These are phyloP conservation scores for Euura saliciscinereae DNA, from an alignment of 1,140 invertebrate species.

Conservation along the genomic window DNA sequence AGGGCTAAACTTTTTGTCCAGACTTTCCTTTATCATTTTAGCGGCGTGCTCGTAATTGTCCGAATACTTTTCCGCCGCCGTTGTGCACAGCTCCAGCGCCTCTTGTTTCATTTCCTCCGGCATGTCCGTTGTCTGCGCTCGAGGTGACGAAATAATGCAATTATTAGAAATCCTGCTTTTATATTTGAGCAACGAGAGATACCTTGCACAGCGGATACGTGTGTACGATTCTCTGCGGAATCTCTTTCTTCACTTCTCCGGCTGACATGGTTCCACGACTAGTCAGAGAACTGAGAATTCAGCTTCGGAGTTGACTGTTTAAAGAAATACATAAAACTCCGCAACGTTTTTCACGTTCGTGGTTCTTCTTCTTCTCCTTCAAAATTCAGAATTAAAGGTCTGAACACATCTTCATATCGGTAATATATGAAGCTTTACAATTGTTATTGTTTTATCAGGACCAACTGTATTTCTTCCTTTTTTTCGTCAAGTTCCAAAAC, in stretches of 20 bases:
- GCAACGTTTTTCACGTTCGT: too few species aligned
- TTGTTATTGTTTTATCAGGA: neutral
- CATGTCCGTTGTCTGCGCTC: conserved; percentile 82
- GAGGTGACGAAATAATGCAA: neutral
- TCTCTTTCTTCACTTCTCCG: conserved; percentile 65
- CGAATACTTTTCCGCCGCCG: conserved; percentile 89
- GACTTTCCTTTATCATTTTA: conserved; percentile 87
- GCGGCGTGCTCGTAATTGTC: conserved; percentile 80
- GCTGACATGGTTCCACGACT: conserved; percentile 33
- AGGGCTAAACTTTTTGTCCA: conserved; percentile 94
- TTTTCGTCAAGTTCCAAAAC: neutral
- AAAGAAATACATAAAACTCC: too few species aligned
- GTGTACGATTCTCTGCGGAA: conserved; percentile 61
- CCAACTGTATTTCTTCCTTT: neutral
- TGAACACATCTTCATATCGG: neutral
- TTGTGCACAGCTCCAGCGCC: conserved; percentile 87
- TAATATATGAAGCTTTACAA: neutral
- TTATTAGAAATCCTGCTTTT: neutral
- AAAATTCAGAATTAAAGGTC: neutral
- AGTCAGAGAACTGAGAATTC: neutral
- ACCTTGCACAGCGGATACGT: conserved; percentile 78
- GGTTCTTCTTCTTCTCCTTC: neutral
- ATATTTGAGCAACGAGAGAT: neutral
- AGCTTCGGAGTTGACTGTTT: neutral
- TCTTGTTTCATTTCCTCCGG: conserved; percentile 88